Evolutionary conservation across 23 tunicate genomes (phyloP).

Genomic region (Styela clava): DNA sequence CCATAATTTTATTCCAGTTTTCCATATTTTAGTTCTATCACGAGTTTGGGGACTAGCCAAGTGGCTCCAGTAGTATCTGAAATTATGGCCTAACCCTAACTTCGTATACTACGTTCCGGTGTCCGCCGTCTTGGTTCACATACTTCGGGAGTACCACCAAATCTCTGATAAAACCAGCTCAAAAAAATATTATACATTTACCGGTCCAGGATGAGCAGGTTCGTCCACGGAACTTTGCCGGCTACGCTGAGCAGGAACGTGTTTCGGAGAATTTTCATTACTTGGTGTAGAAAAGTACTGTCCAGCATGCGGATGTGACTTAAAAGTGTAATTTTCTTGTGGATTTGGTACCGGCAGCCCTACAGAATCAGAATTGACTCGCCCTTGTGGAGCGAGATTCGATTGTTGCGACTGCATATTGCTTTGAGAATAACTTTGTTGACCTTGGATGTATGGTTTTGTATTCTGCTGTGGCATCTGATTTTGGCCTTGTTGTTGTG

Average conservation of each 20-base stretch:
- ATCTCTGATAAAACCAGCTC: too few species aligned
- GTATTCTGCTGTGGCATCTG: neutral
- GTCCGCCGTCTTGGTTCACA: too few species aligned
- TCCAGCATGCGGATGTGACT: conserved; percentile 28
- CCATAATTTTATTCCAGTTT: too few species aligned
- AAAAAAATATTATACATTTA: too few species aligned
- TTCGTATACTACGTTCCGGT: too few species aligned
- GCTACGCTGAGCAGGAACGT: neutral
- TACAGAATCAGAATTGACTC: neutral
- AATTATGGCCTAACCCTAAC: too few species aligned
- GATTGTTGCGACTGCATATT: neutral
- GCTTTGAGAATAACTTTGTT: neutral
- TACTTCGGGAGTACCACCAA: too few species aligned
- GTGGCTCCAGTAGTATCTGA: too few species aligned
- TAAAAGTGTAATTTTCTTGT: conserved; percentile 19
- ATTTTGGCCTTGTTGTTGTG: neutral
- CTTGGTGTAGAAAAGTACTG: conserved; percentile 13
- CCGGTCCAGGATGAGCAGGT: too few species aligned
- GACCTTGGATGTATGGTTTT: neutral
- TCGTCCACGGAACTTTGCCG: neutral
- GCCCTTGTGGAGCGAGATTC: neutral
- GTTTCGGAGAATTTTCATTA: conserved; percentile 36
- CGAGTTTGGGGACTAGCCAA: too few species aligned
- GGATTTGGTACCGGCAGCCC: neutral
- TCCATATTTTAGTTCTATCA: too few species aligned